Evolutionary conservation across 2,797 vertebrate genomes (phyloP), one percentile per base, ranked within the genome.

Genomic region (Pteronotus mesoamericanus): DNA sequence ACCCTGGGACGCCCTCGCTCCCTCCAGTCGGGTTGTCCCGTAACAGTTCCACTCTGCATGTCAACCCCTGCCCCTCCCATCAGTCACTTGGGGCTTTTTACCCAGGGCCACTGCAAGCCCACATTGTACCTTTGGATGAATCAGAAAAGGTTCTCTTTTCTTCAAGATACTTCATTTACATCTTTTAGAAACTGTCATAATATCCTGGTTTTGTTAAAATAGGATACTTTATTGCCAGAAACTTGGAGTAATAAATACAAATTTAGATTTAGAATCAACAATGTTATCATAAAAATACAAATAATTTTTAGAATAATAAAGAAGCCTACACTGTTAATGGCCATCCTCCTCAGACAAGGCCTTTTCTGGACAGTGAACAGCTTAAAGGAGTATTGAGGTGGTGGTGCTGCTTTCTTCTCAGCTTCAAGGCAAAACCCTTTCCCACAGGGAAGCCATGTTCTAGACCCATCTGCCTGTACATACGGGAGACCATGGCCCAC

Each of bases 101-200:
- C 59, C 14, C 15, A 48, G 85, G 80, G 26, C 51, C 79, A 32
- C 57, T 34, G 18, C 7, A 16, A 72, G 48, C 37, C 74, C 32
- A 53, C 19, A 55, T 0, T 53, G 37, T 24, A 42, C 37, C 71
- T 77, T 61, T n/a, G n/a, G 61, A 74, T 69, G 21, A n/a, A 57
- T 68, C 48, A 80, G 79, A 74, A 89, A 84, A 93, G 34, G 11
- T 39, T 95, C 24, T 89, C 42, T 86, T 82, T 87, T 74, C 89
- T 44, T 82, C 24, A 18, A 82, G 53, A 80, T 57, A 69, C 6
- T 96, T 86, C 24, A 68, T 48, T 69, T 86, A 90, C 34, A 71
- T 37, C 57, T 80, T 90, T 95, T 59, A 93, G 69, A 89, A 86
- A 89, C 14, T 83, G 11, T 88, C 68, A 59, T 69, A 94, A 80